A percentile compares a stretch with the other conserved stretches of the same genome.
phyloP scores from a whole-genome alignment of 2,888 invertebrate genomes.

The Galerucella nymphaeae region DNA sequence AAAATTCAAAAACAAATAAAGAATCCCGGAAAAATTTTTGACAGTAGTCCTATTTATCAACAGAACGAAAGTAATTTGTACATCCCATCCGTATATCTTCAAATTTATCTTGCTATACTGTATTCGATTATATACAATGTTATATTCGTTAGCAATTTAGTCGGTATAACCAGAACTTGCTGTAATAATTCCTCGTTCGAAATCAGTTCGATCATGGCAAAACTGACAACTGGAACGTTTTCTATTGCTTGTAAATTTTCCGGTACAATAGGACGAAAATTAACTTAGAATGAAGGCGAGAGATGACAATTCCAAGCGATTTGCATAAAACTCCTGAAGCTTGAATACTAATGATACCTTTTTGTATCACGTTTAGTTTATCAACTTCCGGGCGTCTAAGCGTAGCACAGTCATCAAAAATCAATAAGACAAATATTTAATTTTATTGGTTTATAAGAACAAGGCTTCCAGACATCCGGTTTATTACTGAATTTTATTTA shows the following conservation, averaged over 20 bases:
- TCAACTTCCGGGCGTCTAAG: constrained; percentile 21
- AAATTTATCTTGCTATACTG: too few relatives aligned
- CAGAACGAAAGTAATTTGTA: too few relatives aligned
- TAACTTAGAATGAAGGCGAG: constrained; percentile 2
- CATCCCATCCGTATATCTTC: too few relatives aligned
- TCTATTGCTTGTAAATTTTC: constrained; percentile 26
- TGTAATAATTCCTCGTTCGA: constrained; percentile 11
- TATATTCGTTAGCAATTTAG: too few relatives aligned
- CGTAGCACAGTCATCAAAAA: constrained; percentile 7
- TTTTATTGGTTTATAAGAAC: too few relatives aligned
- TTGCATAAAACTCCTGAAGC: constrained; percentile 22
- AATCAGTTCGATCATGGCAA: constrained; percentile 17
- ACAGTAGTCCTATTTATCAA: too few relatives aligned
- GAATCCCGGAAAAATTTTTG: too few relatives aligned
- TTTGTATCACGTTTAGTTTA: constrained; percentile 32
- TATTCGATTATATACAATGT: too few relatives aligned
- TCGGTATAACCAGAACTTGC: background rate
- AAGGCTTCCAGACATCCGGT: too few relatives aligned
- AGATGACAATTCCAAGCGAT: constrained; percentile 15
- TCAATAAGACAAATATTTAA: constrained; percentile 21
- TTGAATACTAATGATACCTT: constrained; percentile 22
- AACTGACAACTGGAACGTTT: constrained; percentile 12
- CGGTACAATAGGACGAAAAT: constrained; percentile 22
- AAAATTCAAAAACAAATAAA: too few relatives aligned
- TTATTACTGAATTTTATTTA: too few relatives aligned